Conservation (phyloP, 1,140 invertebrate genomes). For the Pinna nobilis region DNA sequence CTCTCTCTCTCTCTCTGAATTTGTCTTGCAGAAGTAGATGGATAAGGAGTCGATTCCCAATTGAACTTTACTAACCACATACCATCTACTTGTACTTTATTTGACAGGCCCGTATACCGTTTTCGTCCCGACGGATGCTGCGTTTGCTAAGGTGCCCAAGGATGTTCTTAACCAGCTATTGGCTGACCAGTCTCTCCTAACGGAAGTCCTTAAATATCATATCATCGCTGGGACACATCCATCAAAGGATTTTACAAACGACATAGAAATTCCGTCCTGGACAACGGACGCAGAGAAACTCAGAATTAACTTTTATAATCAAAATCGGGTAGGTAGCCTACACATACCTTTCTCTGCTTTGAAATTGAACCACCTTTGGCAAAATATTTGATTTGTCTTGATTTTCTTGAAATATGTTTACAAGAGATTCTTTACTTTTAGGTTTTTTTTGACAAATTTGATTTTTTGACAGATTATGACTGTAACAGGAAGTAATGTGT, state of each 20-base stretch:
- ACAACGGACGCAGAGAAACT: not conserved
- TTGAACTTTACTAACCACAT: no score
- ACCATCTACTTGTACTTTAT: no score
- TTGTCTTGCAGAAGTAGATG: no score
- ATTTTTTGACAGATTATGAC: slow-evolving; percentile 34
- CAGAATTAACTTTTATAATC: slow-evolving; percentile 7
- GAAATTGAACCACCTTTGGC: no score
- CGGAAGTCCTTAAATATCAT: slow-evolving; percentile 30
- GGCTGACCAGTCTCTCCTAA: slow-evolving; percentile 7
- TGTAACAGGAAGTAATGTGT: slow-evolving; percentile 27
- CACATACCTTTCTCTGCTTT: no score
- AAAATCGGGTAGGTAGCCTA: not conserved
- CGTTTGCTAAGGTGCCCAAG: slow-evolving; percentile 17
- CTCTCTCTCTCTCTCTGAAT: no score
- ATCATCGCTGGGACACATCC: slow-evolving; percentile 13
- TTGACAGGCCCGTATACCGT: slow-evolving; percentile 27
- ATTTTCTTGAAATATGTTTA: no score
- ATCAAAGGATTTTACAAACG: not conserved
- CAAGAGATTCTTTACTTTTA: no score
- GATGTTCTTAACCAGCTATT: slow-evolving; percentile 1
- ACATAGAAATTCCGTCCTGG: slow-evolving; percentile 10
- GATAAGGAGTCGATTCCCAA: no score
- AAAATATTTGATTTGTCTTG: no score
- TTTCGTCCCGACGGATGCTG: slow-evolving; percentile 20
- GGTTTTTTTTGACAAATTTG: no score